Percentiles rank a stretch among this genome's conserved stretches.
phyloP scores from a whole-genome alignment of 64 coral and sea anemone species.

The Acropora yongei region DNA sequence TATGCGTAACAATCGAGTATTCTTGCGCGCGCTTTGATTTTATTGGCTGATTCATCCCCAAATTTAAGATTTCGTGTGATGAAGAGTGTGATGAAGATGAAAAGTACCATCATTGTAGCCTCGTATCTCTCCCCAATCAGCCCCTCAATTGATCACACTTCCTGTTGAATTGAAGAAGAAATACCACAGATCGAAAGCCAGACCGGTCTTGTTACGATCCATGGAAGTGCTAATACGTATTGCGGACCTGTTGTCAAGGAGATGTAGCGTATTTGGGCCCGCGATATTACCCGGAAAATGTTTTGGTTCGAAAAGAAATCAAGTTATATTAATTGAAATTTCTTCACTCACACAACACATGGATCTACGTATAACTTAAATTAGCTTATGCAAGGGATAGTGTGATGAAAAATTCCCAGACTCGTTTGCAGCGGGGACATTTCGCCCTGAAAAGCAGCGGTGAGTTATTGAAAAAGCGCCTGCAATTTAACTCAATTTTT shows the following conservation, averaged over 20 bases:
- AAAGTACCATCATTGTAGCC: too few relatives aligned
- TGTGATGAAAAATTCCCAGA: conserved; percentile 17
- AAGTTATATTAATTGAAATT: too few relatives aligned
- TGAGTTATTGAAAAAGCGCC: background rate
- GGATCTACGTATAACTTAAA: background rate
- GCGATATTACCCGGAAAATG: background rate
- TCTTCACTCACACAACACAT: too few relatives aligned
- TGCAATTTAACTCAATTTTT: too few relatives aligned
- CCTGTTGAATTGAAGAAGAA: too few relatives aligned
- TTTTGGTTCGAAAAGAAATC: background rate
- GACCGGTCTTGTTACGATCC: too few relatives aligned
- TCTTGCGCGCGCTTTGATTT: background rate
- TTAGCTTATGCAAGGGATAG: background rate
- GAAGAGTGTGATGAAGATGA: too few relatives aligned
- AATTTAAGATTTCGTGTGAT: too few relatives aligned
- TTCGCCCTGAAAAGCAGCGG: conserved; percentile 70
- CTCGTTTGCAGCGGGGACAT: conserved; percentile 38
- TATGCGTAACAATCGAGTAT: background rate
- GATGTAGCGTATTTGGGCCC: conserved; percentile 18
- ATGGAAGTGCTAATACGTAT: background rate
- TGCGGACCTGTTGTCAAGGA: conserved; percentile 40
- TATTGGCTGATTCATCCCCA: too few relatives aligned
- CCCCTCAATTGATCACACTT: too few relatives aligned
- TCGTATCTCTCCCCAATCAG: too few relatives aligned
- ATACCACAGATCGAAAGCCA: too few relatives aligned